A percentile compares a stretch with the other conserved stretches of the same genome.
Evolutionary conservation across 2,888 invertebrate species (phyloP).

Genomic region (Aporophyla nigra): DNA sequence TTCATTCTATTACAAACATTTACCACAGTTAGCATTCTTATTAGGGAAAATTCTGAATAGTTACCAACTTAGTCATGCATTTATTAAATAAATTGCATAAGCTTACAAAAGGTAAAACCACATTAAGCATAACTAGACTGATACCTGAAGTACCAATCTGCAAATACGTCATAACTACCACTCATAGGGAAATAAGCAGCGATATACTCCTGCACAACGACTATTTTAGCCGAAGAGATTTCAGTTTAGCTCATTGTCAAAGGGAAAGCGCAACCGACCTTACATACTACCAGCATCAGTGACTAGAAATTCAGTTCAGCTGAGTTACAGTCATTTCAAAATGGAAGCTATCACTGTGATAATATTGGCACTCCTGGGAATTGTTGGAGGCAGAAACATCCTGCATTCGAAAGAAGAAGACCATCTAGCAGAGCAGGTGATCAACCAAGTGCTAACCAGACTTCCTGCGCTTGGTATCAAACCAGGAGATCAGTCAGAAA

Average conservation of each 20-base stretch:
- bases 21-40: not conserved
- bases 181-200: conserved; percentile 2
- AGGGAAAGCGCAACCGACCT: not conserved
- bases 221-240: conserved; percentile 6
- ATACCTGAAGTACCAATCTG: not conserved
- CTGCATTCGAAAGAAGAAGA: not conserved
- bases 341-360: conserved; percentile 17
- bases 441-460: not conserved
- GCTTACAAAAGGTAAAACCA: conserved; percentile 5
- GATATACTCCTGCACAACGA: not conserved
- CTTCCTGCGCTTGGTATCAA: not conserved
- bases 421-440: not conserved
- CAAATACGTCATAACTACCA: not conserved
- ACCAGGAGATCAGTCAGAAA: not conserved
- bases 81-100: not conserved
- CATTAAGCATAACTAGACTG: too few relatives aligned
- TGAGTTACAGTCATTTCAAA: conserved; percentile 16
- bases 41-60: not conserved
- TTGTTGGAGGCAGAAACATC: conserved; percentile 1
- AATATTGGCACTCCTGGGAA: conserved; percentile 6
- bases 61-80: not conserved
- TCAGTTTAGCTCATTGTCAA: not conserved
- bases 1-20: not conserved
- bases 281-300: not conserved
- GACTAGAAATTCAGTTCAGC: conserved; percentile 22